These are phyloP conservation scores for Cheilosia scutellata DNA, from an alignment of 2,888 invertebrate genomes.

Conservation along the genomic window DNA sequence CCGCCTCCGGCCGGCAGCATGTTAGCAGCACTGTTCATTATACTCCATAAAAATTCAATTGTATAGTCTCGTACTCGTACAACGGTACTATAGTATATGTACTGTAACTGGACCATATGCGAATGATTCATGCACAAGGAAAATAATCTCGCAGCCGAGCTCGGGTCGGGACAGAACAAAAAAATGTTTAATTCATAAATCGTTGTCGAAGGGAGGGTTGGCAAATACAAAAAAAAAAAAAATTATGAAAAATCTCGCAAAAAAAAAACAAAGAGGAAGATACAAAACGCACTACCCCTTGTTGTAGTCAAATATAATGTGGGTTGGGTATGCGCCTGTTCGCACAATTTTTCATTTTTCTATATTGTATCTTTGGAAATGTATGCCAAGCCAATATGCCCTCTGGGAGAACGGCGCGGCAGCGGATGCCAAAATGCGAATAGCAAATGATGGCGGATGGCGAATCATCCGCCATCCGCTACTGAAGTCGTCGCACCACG, in stretches of 20 bases:
- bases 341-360: conserved; percentile 35
- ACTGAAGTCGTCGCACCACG: neutral
- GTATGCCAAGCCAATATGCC: conserved; percentile 31
- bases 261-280: conserved; percentile 18
- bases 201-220: conserved; percentile 38
- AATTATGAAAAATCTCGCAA: conserved; percentile 19
- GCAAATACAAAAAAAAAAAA: conserved; percentile 33
- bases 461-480: conserved; percentile 23
- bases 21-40: conserved; percentile 44
- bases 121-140: conserved; percentile 67
- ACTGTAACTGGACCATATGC: conserved; percentile 52
- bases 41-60: conserved; percentile 64
- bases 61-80: conserved; percentile 16
- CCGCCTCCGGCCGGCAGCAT: conserved; percentile 32
- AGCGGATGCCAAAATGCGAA: conserved; percentile 41
- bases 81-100: neutral
- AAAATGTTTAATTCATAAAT: conserved; percentile 70
- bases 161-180: neutral
- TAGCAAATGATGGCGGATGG: conserved; percentile 48
- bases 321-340: conserved; percentile 26
- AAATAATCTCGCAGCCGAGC: conserved; percentile 34
- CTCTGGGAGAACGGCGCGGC: conserved; percentile 28
- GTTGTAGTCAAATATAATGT: neutral
- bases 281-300: conserved; percentile 35
- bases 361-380: conserved; percentile 10